Conservation (phyloP, 2,113 vertebrate species). For the Theristicus caerulescens region DNA sequence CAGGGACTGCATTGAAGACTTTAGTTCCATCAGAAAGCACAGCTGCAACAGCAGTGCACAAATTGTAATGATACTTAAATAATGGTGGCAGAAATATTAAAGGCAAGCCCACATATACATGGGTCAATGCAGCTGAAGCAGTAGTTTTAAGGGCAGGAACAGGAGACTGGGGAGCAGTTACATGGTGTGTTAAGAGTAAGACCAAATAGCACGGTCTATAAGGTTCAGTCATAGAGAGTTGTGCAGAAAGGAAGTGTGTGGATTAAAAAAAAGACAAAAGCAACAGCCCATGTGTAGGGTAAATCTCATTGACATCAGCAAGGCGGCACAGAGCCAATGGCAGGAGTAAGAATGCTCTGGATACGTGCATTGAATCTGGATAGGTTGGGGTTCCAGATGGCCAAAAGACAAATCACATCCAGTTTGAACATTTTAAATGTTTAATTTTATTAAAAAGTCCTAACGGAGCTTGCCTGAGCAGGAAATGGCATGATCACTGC, state of each 20-base stretch:
- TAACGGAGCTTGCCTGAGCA: not conserved
- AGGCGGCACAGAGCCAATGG: not conserved
- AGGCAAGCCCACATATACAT: fast-evolving
- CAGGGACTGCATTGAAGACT: not conserved
- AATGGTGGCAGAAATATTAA: not conserved
- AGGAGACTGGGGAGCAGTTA: not conserved
- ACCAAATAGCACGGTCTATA: not conserved
- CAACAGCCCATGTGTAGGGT: not conserved
- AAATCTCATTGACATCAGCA: slow-evolving; percentile 2
- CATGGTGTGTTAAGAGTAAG: not conserved
- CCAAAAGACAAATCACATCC: slow-evolving; percentile 26
- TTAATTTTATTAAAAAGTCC: slow-evolving; percentile 61
- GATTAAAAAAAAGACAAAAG: slow-evolving; percentile 17
- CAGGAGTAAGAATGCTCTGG: slow-evolving; percentile 37
- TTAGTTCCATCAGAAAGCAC: not conserved
- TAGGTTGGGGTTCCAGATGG: slow-evolving; percentile 73
- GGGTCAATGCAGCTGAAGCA: not conserved
- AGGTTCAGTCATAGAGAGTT: not conserved
- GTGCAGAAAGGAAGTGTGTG: not conserved
- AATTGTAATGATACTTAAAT: not conserved
- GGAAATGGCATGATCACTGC: not conserved
- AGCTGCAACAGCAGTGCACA: not conserved
- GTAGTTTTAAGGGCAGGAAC: not conserved
- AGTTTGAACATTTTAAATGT: slow-evolving; percentile 49
- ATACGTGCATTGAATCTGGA: slow-evolving; percentile 41